These are phyloP conservation scores for Pseudorasbora parva DNA, from an alignment of 2,113 vertebrate species.

Conservation along the genomic window DNA sequence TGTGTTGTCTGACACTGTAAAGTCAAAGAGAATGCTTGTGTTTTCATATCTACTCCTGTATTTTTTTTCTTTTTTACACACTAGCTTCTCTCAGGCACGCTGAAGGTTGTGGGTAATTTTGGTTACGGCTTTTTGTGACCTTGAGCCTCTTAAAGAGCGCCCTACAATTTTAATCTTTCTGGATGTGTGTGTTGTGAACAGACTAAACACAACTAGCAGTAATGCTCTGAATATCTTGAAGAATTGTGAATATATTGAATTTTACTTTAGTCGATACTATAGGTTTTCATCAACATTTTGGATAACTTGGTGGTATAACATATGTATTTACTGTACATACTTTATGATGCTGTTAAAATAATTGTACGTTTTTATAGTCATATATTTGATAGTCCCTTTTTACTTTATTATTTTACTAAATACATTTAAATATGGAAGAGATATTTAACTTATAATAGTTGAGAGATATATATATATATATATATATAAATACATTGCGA, in stretches of 20 bases:
- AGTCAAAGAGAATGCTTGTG: slow-evolving; percentile 46
- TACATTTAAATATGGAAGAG: not conserved
- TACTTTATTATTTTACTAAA: not conserved
- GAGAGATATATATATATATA: too few relatives aligned
- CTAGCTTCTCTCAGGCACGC: slow-evolving; percentile 26
- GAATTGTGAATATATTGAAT: not conserved
- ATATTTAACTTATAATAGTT: too few relatives aligned
- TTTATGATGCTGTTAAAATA: not conserved
- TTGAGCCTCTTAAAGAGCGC: not conserved
- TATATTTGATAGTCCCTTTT: too few relatives aligned
- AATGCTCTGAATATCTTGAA: not conserved
- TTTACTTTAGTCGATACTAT: not conserved
- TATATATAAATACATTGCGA: too few relatives aligned
- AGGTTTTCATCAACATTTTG: not conserved
- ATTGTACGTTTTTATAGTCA: too few relatives aligned
- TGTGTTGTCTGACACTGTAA: slow-evolving; percentile 50
- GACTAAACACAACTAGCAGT: not conserved
- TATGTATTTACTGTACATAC: too few relatives aligned
- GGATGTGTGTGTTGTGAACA: not conserved
- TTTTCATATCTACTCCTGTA: slow-evolving; percentile 32
- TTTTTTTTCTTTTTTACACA: slow-evolving; percentile 29
- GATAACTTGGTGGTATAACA: too few relatives aligned
- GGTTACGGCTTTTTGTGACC: not conserved
- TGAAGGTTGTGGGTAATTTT: slow-evolving; percentile 20
- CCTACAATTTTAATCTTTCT: not conserved